A percentile compares a stretch with the other conserved stretches of the same genome.
Evolutionary conservation across 2,797 vertebrate species (phyloP).

Genomic region (Cuniculus paca): DNA sequence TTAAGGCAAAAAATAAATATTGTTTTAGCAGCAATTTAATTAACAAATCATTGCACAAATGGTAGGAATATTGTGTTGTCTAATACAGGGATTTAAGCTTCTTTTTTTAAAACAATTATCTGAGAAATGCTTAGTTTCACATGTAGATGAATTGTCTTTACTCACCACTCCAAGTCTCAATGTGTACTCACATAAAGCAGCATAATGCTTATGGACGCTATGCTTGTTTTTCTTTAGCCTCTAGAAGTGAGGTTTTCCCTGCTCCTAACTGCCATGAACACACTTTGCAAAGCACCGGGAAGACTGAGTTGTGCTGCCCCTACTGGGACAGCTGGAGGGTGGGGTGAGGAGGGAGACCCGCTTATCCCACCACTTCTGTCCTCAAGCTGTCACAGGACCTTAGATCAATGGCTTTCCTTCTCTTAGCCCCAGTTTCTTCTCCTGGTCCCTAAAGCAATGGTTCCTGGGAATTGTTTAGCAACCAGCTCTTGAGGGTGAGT

Average conservation of each 20-base stretch:
- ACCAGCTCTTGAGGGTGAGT: not conserved
- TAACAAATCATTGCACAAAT: slow-evolving; percentile 82
- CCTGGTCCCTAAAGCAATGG: not conserved
- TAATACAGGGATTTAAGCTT: slow-evolving; percentile 70
- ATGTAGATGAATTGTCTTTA: slow-evolving; percentile 51
- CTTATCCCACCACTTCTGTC: not conserved
- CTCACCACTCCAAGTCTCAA: not conserved
- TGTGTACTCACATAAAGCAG: slow-evolving; percentile 8
- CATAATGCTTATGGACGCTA: not conserved
- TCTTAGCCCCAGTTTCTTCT: not conserved
- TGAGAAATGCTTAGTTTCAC: slow-evolving; percentile 33
- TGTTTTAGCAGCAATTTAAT: slow-evolving; percentile 86
- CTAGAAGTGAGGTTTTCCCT: not conserved
- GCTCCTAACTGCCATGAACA: not conserved
- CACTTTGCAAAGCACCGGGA: not conserved
- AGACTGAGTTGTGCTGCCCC: not conserved
- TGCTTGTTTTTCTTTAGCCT: slow-evolving; percentile 44
- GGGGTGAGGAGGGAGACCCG: not conserved
- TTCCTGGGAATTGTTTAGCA: not conserved
- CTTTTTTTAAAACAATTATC: slow-evolving; percentile 63
- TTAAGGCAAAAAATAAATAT: slow-evolving; percentile 84
- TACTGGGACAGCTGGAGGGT: not conserved
- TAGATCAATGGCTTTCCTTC: not conserved
- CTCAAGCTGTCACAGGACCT: not conserved
- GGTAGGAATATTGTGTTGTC: slow-evolving; percentile 75